Evolutionary conservation across 1,140 invertebrate genomes (phyloP).

Genomic region (Papilio dardanus): DNA sequence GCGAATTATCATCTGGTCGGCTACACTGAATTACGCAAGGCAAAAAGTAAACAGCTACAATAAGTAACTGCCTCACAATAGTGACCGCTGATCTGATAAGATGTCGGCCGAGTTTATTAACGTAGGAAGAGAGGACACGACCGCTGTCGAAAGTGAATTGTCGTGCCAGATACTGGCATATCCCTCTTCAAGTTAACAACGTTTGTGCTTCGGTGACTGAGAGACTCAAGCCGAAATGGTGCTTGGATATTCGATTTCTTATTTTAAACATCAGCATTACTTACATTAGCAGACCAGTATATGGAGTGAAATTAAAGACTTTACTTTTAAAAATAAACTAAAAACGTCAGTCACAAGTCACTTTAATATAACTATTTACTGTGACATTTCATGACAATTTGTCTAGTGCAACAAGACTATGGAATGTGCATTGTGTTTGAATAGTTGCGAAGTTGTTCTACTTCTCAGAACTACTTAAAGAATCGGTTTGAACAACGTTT

Average conservation of each 20-base stretch:
- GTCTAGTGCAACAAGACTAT: neutral
- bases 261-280: neutral
- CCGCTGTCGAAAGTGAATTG: constrained; percentile 75
- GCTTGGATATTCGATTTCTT: neutral
- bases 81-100: constrained; percentile 73
- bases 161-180: constrained; percentile 60
- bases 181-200: constrained; percentile 52
- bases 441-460: neutral
- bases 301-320: neutral
- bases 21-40: constrained; percentile 73
- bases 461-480: neutral
- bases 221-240: neutral
- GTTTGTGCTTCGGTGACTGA: constrained; percentile 62
- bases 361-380: neutral
- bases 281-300: neutral
- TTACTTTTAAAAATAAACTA: neutral
- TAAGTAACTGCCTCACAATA: constrained; percentile 66
- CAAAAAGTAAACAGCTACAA: constrained; percentile 65
- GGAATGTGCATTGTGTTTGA: neutral
- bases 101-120: constrained; percentile 54
- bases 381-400: neutral
- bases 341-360: neutral
- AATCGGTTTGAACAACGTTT: neutral
- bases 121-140: constrained; percentile 71
- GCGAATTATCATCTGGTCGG: constrained; percentile 71